Evolutionary conservation across 2,113 vertebrate genomes (phyloP).

Genomic region (Microtus oregoni): DNA sequence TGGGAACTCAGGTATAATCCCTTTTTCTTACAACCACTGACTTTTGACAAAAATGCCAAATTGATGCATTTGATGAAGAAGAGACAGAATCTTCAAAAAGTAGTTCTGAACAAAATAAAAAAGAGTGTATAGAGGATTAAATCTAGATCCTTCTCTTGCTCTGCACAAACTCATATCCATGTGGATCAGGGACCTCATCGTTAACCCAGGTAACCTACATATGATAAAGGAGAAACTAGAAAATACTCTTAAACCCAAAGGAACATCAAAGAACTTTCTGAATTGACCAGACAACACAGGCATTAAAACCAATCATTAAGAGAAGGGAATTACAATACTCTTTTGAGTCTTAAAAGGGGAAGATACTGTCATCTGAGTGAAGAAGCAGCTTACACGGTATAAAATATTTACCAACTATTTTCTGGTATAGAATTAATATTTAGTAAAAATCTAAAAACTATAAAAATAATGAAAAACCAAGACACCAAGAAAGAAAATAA

Average conservation of each 20-base stretch:
- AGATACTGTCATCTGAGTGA: not conserved
- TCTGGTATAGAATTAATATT: not conserved
- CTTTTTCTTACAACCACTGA: not conserved
- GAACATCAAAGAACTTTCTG: not conserved
- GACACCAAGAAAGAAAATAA: not conserved
- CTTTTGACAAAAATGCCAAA: not conserved
- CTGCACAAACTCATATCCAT: not conserved
- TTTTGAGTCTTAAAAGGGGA: not conserved
- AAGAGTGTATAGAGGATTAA: not conserved
- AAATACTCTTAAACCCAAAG: no score
- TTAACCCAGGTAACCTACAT: no score
- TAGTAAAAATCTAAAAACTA: not conserved
- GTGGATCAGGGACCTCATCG: not conserved
- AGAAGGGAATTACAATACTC: not conserved
- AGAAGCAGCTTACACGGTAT: not conserved
- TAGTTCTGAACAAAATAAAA: not conserved
- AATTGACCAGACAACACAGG: not conserved
- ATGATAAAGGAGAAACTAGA: not conserved
- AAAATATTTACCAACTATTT: not conserved
- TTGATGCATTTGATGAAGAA: not conserved
- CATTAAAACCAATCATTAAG: not conserved
- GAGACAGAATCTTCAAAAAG: not conserved
- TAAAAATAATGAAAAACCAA: not conserved
- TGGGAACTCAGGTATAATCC: no score
- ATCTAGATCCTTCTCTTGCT: not conserved